Evolutionary conservation across 2,113 vertebrate genomes (phyloP), one percentile per base, ranked within the genome.

Genomic region (Natator depressus): DNA sequence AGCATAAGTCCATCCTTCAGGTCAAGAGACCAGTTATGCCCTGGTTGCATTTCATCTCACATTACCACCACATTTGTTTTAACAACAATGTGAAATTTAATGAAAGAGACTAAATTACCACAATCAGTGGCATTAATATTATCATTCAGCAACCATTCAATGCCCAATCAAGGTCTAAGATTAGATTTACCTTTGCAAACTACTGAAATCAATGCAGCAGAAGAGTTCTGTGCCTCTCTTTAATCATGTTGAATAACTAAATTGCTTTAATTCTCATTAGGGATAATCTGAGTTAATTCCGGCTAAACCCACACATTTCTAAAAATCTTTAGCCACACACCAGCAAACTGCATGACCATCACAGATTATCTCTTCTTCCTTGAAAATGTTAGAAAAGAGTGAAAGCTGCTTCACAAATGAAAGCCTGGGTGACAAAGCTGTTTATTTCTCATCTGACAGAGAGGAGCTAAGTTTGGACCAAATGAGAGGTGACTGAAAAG

Each of bases 311-410:
- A 51, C 79, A 57, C 0, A 2, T 54, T 86, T 31, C 57, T 9
- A 1, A 42, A 80, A 80, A 42, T 7, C 20, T 4, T 50, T 49
- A 38, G 5, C 38, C 0, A 0, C 4, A 0, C 0, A 42, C 38
- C 76, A 5, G 6, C 31, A 1, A 4, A 59, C 20, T 8, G 0
- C 0, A 0, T 0, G 2, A 57, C n/a, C 5, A 22, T 42, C 42
- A 78, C 75, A 38, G n/a, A 78, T 11, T 72, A 25, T 8, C 35
- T 51, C 49, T 35, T 80, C 49, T 1, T 6, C 25, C 69, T 38
- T 13, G 4, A 72, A 72, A 72, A 49, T 8, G 8, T 25, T 24
- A 38, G 11, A 49, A 53, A 47, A 78, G 46, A 46, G 6, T 27
- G 42, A 35, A 85, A 54, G 42, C 4, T 20, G 1, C 4, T 80